These are phyloP conservation scores for Diabrotica undecimpunctata DNA, from an alignment of 1,140 invertebrate genomes.

Conservation along the genomic window DNA sequence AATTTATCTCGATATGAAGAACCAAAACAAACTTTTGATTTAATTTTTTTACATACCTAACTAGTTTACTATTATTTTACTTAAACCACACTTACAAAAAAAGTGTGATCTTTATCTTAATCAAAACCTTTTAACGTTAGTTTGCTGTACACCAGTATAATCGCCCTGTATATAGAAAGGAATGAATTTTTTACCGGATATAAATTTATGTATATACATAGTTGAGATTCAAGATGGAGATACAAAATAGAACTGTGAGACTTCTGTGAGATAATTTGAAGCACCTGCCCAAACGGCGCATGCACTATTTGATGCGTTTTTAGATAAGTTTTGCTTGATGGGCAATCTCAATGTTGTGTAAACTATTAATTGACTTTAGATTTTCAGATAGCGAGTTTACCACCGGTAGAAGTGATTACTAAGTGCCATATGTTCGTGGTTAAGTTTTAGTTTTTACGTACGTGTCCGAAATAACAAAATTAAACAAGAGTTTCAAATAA, in stretches of 20 bases:
- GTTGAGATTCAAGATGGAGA: background rate
- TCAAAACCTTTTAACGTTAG: no score
- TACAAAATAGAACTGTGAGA: background rate
- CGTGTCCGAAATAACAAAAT: no score
- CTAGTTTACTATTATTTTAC: no score
- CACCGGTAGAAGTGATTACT: no score
- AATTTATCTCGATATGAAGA: no score
- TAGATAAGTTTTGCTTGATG: background rate
- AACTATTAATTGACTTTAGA: constrained; percentile 3
- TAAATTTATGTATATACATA: background rate
- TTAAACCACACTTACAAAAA: no score
- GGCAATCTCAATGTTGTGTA: constrained; percentile 2
- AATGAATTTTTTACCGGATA: background rate
- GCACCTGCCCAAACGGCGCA: background rate
- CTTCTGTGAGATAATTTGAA: background rate
- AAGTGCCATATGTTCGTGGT: no score
- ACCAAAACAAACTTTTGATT: no score
- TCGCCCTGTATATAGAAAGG: background rate
- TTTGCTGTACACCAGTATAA: background rate
- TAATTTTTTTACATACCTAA: no score
- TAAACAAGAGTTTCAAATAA: no score
- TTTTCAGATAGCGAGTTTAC: background rate
- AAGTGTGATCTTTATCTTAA: no score
- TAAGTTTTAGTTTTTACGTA: no score
- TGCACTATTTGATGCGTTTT: background rate